phyloP scores from a whole-genome alignment of 35 echinoderm and acorn worm species.

The Eucidaris tribuloides region DNA sequence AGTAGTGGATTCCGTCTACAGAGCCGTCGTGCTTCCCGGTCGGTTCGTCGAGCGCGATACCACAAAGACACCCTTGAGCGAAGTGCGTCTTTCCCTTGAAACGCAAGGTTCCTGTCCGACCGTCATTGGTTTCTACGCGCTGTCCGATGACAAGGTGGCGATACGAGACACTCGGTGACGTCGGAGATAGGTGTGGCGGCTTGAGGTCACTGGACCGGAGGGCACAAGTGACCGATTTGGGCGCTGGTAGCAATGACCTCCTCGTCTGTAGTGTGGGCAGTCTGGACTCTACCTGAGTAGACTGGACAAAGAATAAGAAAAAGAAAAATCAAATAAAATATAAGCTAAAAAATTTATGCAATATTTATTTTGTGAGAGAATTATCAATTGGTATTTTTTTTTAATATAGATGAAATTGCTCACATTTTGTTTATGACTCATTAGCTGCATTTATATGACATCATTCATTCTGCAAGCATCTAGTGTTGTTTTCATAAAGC shows the following conservation, averaged over 20 bases:
- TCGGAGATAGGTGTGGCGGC: constrained; percentile 37
- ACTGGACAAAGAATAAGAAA: constrained; percentile 56
- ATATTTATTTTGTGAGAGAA: no score
- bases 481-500: no score
- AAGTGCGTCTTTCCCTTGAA: constrained; percentile 98
- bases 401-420: no score
- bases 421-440: no score
- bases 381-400: no score
- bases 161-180: constrained; percentile 23
- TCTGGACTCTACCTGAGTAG: constrained; percentile 93
- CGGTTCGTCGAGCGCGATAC: constrained; percentile 74
- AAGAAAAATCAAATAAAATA: constrained; percentile 6
- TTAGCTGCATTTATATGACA: no score
- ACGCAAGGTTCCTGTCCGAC: constrained; percentile 63
- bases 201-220: constrained; percentile 31
- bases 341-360: background rate
- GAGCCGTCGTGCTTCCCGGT: constrained; percentile 85
- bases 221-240: constrained; percentile 38
- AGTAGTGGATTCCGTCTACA: constrained; percentile 96
- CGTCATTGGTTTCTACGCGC: constrained; percentile 71
- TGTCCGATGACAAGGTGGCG: constrained; percentile 72
- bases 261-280: constrained; percentile 66
- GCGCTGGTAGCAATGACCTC: constrained; percentile 81
- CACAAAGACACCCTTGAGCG: constrained; percentile 79
- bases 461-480: no score